These are phyloP conservation scores for Tamias sibiricus DNA, from an alignment of 2,113 vertebrate species.

Conservation along the genomic window DNA sequence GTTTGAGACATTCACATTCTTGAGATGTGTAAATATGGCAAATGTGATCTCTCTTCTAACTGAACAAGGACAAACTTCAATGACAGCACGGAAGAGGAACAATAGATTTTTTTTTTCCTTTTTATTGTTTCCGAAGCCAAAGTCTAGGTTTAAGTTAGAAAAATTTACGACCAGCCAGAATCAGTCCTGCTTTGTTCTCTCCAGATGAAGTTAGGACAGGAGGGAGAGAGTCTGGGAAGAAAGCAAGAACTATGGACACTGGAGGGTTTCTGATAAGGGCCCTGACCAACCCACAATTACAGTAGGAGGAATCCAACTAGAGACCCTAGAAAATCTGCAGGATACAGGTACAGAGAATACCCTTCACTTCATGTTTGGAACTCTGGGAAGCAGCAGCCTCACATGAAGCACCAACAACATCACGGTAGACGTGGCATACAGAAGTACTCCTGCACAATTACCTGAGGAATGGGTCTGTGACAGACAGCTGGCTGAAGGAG, in stretches of 20 bases:
- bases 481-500: too few relatives aligned
- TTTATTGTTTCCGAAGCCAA: neutral
- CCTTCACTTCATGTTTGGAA: neutral
- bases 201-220: neutral
- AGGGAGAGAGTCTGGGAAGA: neutral
- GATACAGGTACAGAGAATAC: neutral
- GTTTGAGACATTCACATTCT: neutral
- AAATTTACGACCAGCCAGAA: neutral
- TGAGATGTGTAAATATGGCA: neutral
- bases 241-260: neutral
- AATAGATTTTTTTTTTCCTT: neutral
- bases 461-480: neutral
- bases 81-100: neutral
- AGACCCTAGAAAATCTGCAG: neutral
- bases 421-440: neutral
- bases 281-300: neutral
- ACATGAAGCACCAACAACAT: neutral
- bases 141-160: neutral
- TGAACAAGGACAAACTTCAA: neutral
- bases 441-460: neutral
- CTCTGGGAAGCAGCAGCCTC: neutral
- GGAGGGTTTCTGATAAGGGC: neutral
- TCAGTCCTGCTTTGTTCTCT: neutral
- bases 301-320: neutral
- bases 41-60: neutral